Conservation (phyloP, 2,113 vertebrate species). For the Tinamus guttatus region DNA sequence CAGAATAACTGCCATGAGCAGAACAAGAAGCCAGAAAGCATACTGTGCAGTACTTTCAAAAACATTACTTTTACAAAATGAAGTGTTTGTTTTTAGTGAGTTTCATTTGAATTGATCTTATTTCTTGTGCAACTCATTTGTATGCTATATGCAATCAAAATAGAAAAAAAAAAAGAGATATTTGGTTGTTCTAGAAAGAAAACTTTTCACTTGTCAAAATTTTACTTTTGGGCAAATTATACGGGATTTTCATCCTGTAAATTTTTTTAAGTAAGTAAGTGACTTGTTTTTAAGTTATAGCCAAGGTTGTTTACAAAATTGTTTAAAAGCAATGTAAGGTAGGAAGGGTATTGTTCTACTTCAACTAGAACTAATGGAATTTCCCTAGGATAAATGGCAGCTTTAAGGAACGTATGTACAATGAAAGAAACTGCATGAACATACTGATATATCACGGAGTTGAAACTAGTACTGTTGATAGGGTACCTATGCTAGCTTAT, state of each 20-base stretch:
- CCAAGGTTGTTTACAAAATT: neutral
- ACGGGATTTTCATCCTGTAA: neutral
- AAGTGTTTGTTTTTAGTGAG: neutral
- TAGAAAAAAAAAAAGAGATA: too few relatives aligned
- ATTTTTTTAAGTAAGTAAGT: neutral
- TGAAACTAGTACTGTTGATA: neutral
- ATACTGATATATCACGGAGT: neutral
- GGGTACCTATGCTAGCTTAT: rapidly evolving
- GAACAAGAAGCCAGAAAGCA: neutral
- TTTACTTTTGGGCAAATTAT: neutral
- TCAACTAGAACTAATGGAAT: neutral
- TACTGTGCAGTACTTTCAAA: neutral
- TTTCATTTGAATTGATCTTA: neutral
- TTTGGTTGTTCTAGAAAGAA: neutral
- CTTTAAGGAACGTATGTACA: neutral
- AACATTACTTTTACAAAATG: neutral
- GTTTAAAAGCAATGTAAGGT: neutral
- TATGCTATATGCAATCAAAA: neutral
- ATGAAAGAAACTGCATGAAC: neutral
- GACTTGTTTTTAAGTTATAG: neutral
- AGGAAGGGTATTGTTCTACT: neutral
- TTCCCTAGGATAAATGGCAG: neutral
- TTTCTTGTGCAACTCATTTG: neutral
- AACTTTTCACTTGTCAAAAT: neutral
- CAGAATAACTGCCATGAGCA: neutral